A percentile compares a stretch with the other conserved stretches of the same genome.
phyloP scores from a whole-genome alignment of 2,888 invertebrate species.

The Oscheius sp. region DNA sequence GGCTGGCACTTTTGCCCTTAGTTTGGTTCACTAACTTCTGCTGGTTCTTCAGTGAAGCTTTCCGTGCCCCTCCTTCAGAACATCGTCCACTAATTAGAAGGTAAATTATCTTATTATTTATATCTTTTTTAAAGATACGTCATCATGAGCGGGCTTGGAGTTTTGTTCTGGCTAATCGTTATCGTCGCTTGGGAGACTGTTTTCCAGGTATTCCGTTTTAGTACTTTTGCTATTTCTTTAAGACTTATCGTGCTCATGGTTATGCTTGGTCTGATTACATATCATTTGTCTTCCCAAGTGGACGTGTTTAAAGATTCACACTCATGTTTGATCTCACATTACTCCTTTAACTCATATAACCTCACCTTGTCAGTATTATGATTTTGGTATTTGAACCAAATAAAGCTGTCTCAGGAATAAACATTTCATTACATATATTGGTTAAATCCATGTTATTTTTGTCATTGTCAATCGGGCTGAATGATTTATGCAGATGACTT shows the following conservation, averaged over 20 bases:
- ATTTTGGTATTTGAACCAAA: too few species aligned
- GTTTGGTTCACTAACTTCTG: conserved; percentile 48
- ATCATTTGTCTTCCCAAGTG: conserved; percentile 49
- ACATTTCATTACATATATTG: too few species aligned
- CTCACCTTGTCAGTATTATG: too few species aligned
- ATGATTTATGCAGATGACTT: too few species aligned
- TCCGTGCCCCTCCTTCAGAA: conserved; percentile 35
- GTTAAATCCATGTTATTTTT: too few species aligned
- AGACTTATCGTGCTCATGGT: conserved; percentile 49
- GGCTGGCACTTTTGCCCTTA: conserved; percentile 41
- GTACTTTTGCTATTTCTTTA: conserved; percentile 21
- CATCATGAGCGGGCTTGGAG: conserved; percentile 37
- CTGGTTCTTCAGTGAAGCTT: conserved; percentile 54
- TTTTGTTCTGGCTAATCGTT: conserved; percentile 39
- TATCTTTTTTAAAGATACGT: conserved; percentile 15
- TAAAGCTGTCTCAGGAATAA: too few species aligned
- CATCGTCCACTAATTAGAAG: conserved; percentile 41
- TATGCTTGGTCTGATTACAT: conserved; percentile 49
- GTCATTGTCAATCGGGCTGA: too few species aligned
- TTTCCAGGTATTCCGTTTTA: conserved; percentile 39
- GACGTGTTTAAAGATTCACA: conserved; percentile 40
- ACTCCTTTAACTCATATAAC: too few species aligned
- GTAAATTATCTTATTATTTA: conserved; percentile 32
- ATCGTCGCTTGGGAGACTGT: conserved; percentile 45
- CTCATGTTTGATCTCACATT: too few species aligned